Percentiles rank a stretch among this genome's conserved stretches.
phyloP scores from a whole-genome alignment of 2,888 invertebrate species.

The Ditula angustiorana region DNA sequence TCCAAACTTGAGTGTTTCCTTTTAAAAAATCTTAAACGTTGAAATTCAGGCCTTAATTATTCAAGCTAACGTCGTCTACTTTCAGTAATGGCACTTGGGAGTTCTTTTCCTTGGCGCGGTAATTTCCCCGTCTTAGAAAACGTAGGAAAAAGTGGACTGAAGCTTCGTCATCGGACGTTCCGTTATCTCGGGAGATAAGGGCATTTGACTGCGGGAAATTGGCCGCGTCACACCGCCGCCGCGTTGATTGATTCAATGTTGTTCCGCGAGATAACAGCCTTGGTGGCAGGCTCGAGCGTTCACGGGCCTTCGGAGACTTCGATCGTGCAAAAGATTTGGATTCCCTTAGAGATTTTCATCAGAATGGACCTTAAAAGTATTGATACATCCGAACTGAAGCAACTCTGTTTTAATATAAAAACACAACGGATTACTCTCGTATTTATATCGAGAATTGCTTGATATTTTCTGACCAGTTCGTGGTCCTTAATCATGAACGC shows the following conservation, averaged over 20 bases:
- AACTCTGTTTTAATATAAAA: no score
- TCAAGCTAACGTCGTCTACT: constrained; percentile 31
- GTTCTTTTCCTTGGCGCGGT: constrained; percentile 28
- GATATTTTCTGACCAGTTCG: no score
- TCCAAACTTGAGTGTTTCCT: not conserved
- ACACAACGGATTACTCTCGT: no score
- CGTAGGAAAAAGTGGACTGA: constrained; percentile 33
- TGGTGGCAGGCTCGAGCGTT: not conserved
- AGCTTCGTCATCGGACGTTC: constrained; percentile 35
- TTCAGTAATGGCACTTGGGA: constrained; percentile 37
- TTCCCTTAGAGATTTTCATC: not conserved
- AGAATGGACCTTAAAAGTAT: not conserved
- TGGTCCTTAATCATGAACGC: no score
- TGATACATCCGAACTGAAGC: no score
- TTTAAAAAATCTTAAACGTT: not conserved
- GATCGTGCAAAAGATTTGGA: not conserved
- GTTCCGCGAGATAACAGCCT: constrained; percentile 6
- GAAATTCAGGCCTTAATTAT: constrained; percentile 30
- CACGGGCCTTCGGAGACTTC: not conserved
- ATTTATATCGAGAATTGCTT: no score
- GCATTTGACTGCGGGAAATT: constrained; percentile 28
- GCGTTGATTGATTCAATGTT: constrained; percentile 20
- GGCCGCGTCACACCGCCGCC: constrained; percentile 14
- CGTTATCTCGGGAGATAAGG: constrained; percentile 38
- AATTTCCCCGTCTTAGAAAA: constrained; percentile 36